Base-by-base conservation (phyloP, 2,888 invertebrate genomes). In the Callyntrura sp. region DNA sequence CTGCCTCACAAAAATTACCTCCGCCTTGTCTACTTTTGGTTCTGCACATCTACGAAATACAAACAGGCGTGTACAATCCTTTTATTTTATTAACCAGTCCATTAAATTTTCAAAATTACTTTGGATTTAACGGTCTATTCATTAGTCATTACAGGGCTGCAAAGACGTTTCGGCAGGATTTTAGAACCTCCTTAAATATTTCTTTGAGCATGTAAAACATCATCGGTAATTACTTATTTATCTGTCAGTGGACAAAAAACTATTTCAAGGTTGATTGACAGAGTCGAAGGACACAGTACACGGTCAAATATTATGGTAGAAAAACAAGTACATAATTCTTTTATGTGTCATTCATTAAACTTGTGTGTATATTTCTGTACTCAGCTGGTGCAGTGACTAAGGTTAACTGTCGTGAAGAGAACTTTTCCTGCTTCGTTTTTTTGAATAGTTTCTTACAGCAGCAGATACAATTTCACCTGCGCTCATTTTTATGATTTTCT, bases 241-340 rank as follows among this genome's bases (percentile, higher is more conserved):
- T 35, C 6, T 35, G 35, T 35, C 35, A 35, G 6, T 35, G 35
- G 35, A 35, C 35, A 35, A 35, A 35, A 35, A 35, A 6, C 35
- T 35, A 35, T 35, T 35, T 35, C 35, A 35, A 35, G 35, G 35
- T 35, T 35, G 35, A 6, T 35, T 35, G 35, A 35, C 35, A 35
- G 35, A 35, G 35, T 17, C 5, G 57, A 57, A 1, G 6, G 57
- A 0, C 57, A n/a, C 57, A 51, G 11, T 51, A 51, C 57, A 35
- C 6, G 35, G 35, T 35, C 35, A 6, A 35, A 35, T 35, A 6
- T 35, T 35, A 35, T 35, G 35, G 57, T 57, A 57, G 3, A 35
- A n/a, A 68, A 68, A 68, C 35, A 35, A 68, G 14, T 68, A 68
- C 28, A 68, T 5, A 68, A n/a, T n/a, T 68, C n/a, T n/a, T 62